Evolutionary conservation across 2,888 invertebrate genomes (phyloP).

Genomic region (Listrodromus nycthemerus): DNA sequence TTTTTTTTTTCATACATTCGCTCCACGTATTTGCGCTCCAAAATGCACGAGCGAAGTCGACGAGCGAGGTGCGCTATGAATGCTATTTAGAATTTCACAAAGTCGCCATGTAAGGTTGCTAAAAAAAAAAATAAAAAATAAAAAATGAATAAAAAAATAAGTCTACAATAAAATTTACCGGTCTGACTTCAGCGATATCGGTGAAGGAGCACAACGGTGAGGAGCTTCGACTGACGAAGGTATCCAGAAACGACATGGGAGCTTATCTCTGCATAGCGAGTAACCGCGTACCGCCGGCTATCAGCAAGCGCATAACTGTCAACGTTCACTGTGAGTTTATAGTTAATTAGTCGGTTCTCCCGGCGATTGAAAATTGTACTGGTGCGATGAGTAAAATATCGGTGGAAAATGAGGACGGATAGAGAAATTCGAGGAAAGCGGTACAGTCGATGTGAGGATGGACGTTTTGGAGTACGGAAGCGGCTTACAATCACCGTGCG

Average conservation of each 20-base stretch:
- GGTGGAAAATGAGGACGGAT: constrained; percentile 2
- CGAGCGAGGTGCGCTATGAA: neutral
- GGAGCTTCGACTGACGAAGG: constrained; percentile 90
- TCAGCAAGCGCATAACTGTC: constrained; percentile 94
- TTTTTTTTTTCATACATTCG: neutral
- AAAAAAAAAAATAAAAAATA: neutral
- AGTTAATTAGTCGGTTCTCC: constrained; percentile 57
- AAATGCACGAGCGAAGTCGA: neutral
- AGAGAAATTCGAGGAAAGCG: constrained; percentile 17
- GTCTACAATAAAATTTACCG: neutral
- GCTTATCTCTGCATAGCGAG: constrained; percentile 96
- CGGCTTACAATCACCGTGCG: constrained; percentile 17
- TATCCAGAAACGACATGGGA: constrained; percentile 95
- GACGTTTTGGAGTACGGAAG: neutral
- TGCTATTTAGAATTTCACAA: neutral
- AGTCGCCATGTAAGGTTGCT: neutral
- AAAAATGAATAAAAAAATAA: neutral
- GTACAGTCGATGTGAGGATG: neutral
- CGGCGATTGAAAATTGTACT: constrained; percentile 28
- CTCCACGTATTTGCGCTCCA: neutral
- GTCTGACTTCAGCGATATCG: constrained; percentile 84
- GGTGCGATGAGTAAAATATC: neutral
- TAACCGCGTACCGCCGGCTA: constrained; percentile 94
- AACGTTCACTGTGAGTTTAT: constrained; percentile 95
- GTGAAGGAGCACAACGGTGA: constrained; percentile 90